phyloP scores from a whole-genome alignment of 2,113 vertebrate genomes.

The Capreolus pygargus region DNA sequence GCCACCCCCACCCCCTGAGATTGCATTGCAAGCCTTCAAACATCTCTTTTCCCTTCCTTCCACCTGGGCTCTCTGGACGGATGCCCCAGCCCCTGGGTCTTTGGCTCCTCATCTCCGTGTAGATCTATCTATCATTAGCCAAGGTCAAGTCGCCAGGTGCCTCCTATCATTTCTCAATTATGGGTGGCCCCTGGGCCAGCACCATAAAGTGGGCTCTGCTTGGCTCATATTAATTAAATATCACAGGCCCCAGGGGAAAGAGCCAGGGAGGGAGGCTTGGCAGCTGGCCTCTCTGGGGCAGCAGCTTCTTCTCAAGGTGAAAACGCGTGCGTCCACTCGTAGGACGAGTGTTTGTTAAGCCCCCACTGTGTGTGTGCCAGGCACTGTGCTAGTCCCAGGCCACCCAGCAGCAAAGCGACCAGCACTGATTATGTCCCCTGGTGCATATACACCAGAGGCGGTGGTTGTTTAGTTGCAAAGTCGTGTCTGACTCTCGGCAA shows the following conservation, averaged over 20 bases:
- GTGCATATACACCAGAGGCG: background rate
- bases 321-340: background rate
- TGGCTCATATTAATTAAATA: background rate
- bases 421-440: accelerated
- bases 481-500: background rate
- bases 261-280: background rate
- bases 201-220: background rate
- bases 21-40: background rate
- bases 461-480: background rate
- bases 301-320: background rate
- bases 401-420: background rate
- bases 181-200: conserved; percentile 2
- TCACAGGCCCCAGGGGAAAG: background rate
- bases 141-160: conserved; percentile 69
- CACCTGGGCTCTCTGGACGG: background rate
- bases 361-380: accelerated
- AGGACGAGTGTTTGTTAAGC: background rate
- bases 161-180: conserved; percentile 70
- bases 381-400: background rate
- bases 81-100: conserved; percentile 46
- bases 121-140: conserved; percentile 70
- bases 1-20: accelerated
- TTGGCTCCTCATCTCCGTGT: conserved; percentile 1
- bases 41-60: background rate
- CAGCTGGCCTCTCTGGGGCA: background rate